Percentiles rank a stretch among this genome's conserved stretches.
Evolutionary conservation across 2,797 vertebrate genomes (phyloP).

Genomic region (Epinephelus coioides): DNA sequence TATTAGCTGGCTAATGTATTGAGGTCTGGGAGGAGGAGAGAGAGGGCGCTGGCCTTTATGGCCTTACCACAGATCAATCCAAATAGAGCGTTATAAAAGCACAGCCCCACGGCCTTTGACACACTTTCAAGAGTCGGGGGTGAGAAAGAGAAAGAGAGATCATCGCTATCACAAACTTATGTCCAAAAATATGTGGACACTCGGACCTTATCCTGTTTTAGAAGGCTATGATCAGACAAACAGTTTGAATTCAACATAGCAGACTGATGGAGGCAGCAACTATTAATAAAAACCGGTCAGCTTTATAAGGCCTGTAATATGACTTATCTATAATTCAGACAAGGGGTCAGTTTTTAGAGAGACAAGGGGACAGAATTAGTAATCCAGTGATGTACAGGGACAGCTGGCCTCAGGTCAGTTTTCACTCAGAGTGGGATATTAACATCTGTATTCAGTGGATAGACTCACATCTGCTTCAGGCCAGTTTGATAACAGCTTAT

Average conservation of each 20-base stretch:
- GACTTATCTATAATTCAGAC: slow-evolving; percentile 37
- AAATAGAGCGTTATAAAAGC: slow-evolving; percentile 54
- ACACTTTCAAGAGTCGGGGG: slow-evolving; percentile 40
- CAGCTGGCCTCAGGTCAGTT: slow-evolving; percentile 35
- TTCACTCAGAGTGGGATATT: slow-evolving; percentile 24
- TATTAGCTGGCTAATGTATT: slow-evolving; percentile 72
- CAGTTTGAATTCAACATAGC: background rate
- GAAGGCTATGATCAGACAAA: background rate
- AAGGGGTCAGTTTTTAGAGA: slow-evolving; percentile 18
- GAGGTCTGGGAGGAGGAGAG: slow-evolving; percentile 52
- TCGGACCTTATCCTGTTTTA: background rate
- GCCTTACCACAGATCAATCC: slow-evolving; percentile 57
- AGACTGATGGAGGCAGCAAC: background rate
- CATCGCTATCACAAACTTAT: accelerated
- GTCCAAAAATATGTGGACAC: slow-evolving; percentile 16
- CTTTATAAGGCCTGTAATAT: slow-evolving; percentile 4
- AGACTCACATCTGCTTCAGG: slow-evolving; percentile 15
- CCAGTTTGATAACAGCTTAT: slow-evolving; percentile 8
- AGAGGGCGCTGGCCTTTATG: slow-evolving; percentile 31
- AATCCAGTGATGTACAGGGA: slow-evolving; percentile 11
- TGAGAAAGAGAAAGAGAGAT: slow-evolving; percentile 3
- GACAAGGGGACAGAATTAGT: slow-evolving; percentile 16
- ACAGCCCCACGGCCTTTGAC: slow-evolving; percentile 37
- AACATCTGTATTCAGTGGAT: slow-evolving; percentile 16
- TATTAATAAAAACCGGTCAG: background rate